Percentiles rank a stretch among this genome's conserved stretches.
These are phyloP conservation scores for Pyrgilauda ruficollis DNA, from an alignment of 2,113 vertebrate genomes.

Conservation along the genomic window DNA sequence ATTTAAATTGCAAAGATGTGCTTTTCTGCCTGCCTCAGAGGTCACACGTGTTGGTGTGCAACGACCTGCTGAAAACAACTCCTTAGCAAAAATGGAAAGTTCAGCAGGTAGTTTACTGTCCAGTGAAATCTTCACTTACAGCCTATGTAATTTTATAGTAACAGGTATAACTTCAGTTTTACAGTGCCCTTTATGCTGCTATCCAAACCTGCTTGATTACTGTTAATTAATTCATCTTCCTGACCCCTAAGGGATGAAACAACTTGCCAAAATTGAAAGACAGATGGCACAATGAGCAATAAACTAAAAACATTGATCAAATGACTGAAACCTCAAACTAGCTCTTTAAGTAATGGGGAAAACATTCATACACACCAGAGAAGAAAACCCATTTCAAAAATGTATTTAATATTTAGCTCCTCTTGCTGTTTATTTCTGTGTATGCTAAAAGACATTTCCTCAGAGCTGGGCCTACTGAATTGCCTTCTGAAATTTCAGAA, in stretches of 20 bases:
- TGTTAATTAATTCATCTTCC: background rate
- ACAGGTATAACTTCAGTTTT: background rate
- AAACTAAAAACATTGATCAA: background rate
- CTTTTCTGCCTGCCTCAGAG: slow-evolving; percentile 26
- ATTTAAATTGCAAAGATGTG: slow-evolving; percentile 61
- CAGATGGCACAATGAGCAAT: background rate
- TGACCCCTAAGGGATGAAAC: background rate
- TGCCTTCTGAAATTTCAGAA: background rate
- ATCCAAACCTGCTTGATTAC: background rate
- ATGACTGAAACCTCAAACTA: background rate
- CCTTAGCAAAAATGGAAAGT: background rate
- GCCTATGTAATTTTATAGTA: background rate
- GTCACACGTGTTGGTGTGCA: background rate
- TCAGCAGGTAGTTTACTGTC: background rate
- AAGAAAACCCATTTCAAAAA: background rate
- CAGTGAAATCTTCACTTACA: background rate
- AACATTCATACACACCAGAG: background rate
- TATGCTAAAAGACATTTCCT: background rate
- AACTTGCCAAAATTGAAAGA: background rate
- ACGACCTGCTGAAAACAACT: background rate
- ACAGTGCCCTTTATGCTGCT: background rate
- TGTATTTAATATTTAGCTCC: background rate
- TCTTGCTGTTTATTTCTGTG: background rate
- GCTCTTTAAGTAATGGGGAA: background rate
- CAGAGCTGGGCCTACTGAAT: background rate